Evolutionary conservation across 2,113 vertebrate genomes (phyloP).

Genomic region (Oryctolagus cuniculus): mOryCun1.1 NC_091433.1:14232001-14232500

Average conservation of each 20-base stretch:
- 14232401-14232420: constrained; percentile 10
- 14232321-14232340: constrained; percentile 59
- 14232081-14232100: not conserved
- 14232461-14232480: not conserved
- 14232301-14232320: constrained; percentile 27
- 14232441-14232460: constrained; percentile 8
- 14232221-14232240: constrained; percentile 13
- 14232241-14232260: not conserved
- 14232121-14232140: not conserved
- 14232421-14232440: constrained; percentile 50
- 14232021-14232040: constrained; percentile 3
- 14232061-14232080: not conserved
- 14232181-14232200: not conserved
- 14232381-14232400: not conserved
- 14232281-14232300: constrained; percentile 43
- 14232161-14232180: not conserved
- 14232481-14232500: constrained; percentile 14
- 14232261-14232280: constrained; percentile 33
- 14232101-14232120: not conserved
- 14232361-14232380: not conserved
- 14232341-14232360: not conserved
- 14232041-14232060: not conserved
- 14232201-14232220: not conserved
- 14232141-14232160: not conserved
- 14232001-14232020: not conserved